These are phyloP conservation scores for Macaria liturata DNA, from an alignment of 2,888 invertebrate species.

Conservation along the genomic window DNA sequence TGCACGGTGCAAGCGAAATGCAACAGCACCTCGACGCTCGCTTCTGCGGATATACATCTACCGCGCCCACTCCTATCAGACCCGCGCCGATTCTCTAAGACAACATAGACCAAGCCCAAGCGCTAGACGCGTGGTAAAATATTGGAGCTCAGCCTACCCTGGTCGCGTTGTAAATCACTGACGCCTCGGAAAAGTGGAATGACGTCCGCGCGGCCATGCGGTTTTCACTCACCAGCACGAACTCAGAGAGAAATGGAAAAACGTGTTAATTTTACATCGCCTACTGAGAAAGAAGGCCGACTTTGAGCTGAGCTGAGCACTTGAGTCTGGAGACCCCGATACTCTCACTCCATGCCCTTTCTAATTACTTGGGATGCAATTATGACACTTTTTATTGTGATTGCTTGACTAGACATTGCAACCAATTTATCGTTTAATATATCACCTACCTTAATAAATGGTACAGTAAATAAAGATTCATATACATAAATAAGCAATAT, in stretches of 20 bases:
- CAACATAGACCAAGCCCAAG: constrained; percentile 33
- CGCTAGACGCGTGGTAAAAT: constrained; percentile 42
- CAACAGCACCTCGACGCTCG: constrained; percentile 62
- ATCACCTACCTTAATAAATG: too few species aligned
- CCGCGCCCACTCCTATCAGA: constrained; percentile 57
- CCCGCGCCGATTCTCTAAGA: constrained; percentile 43
- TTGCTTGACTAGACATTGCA: too few species aligned
- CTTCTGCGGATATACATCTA: constrained; percentile 60
- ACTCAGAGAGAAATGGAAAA: constrained; percentile 71
- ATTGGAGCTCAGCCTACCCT: constrained; percentile 50
- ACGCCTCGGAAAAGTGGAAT: constrained; percentile 81
- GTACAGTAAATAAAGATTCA: too few species aligned
- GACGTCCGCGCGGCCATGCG: constrained; percentile 74
- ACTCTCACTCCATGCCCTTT: constrained; percentile 5
- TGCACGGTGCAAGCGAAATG: constrained; percentile 77
- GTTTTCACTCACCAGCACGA: constrained; percentile 78
- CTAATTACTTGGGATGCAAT: constrained; percentile 8
- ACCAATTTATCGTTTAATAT: too few species aligned
- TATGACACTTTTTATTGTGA: too few species aligned
- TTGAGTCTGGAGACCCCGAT: constrained; percentile 1
- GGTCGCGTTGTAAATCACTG: constrained; percentile 66
- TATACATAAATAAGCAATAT: too few species aligned
- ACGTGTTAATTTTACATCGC: constrained; percentile 59
- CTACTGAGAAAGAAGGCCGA: constrained; percentile 46
- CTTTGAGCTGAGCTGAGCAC: constrained; percentile 29